Evolutionary conservation across 1,140 invertebrate species (phyloP).

Genomic region (Macrotrachela quadricornifera): DNA sequence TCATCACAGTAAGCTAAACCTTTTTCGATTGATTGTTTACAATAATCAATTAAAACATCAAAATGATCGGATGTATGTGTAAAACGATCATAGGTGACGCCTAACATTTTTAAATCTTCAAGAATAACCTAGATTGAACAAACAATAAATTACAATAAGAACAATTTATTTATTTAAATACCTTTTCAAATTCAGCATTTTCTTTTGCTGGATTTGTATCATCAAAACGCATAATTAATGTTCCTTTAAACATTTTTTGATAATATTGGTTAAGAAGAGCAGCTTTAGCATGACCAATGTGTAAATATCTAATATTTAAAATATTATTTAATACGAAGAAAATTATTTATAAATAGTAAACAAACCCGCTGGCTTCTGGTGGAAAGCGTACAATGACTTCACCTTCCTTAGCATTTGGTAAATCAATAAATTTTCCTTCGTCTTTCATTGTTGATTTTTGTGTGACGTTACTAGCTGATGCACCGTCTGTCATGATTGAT

Average conservation of each 20-base stretch:
- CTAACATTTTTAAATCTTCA: slow-evolving; percentile 69
- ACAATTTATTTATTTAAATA: no score
- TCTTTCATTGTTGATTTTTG: no score
- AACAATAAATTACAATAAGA: not conserved
- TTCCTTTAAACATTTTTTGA: slow-evolving; percentile 70
- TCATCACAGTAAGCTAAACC: slow-evolving; percentile 87
- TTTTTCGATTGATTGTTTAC: slow-evolving; percentile 63
- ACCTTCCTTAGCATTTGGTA: slow-evolving; percentile 81
- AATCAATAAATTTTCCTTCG: slow-evolving; percentile 88
- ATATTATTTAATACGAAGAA: not conserved
- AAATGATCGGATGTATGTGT: slow-evolving; percentile 93
- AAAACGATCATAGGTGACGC: slow-evolving; percentile 75
- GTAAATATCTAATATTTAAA: slow-evolving; percentile 47
- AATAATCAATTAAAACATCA: slow-evolving; percentile 63
- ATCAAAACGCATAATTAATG: slow-evolving; percentile 93
- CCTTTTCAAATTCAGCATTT: slow-evolving; percentile 86
- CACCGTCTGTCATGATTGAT: no score
- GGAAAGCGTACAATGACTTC: slow-evolving; percentile 86
- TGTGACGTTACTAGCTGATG: no score
- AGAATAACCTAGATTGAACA: slow-evolving; percentile 53
- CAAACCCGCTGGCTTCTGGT: slow-evolving; percentile 86
- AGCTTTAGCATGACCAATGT: slow-evolving; percentile 97
- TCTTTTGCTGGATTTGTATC: slow-evolving; percentile 99
- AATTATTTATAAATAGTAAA: slow-evolving; percentile 8
- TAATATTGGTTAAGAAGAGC: slow-evolving; percentile 94